Evolutionary conservation across 2,113 vertebrate genomes (phyloP).

Genomic region (Pachypanchax playfairii): DNA sequence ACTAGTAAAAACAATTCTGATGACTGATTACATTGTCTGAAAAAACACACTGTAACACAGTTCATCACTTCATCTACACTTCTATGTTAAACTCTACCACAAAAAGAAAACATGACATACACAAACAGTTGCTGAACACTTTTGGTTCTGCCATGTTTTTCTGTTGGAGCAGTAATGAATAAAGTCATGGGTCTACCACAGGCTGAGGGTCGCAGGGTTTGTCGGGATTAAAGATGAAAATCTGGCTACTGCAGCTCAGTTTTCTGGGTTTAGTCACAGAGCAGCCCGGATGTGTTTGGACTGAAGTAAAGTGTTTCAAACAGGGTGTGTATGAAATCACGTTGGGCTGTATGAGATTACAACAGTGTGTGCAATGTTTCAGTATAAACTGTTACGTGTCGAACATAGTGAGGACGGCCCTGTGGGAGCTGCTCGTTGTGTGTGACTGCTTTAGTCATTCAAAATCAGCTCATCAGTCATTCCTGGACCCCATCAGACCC

Average conservation of each 20-base stretch:
- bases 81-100: no score
- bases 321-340: slow-evolving; percentile 52
- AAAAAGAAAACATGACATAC: no score
- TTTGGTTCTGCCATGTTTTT: no score
- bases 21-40: no score
- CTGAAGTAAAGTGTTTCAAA: slow-evolving; percentile 40
- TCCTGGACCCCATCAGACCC: slow-evolving; percentile 42
- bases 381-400: slow-evolving; percentile 31
- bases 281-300: slow-evolving; percentile 44
- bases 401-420: slow-evolving; percentile 32
- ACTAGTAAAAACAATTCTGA: no score
- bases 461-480: slow-evolving; percentile 60
- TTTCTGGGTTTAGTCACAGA: slow-evolving; percentile 60
- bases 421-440: slow-evolving; percentile 33
- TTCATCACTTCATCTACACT: no score
- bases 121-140: no score
- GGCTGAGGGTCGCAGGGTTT: slow-evolving; percentile 70
- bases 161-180: slow-evolving; percentile 11
- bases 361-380: slow-evolving; percentile 34
- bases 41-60: no score
- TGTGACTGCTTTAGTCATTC: slow-evolving; percentile 42
- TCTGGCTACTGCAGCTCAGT: slow-evolving; percentile 52
- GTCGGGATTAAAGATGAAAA: slow-evolving; percentile 61
- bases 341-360: slow-evolving; percentile 41
- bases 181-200: slow-evolving; percentile 27